Base-by-base conservation (phyloP, 1,140 invertebrate genomes). In the Aphelenchoides fujianensis region DNA sequence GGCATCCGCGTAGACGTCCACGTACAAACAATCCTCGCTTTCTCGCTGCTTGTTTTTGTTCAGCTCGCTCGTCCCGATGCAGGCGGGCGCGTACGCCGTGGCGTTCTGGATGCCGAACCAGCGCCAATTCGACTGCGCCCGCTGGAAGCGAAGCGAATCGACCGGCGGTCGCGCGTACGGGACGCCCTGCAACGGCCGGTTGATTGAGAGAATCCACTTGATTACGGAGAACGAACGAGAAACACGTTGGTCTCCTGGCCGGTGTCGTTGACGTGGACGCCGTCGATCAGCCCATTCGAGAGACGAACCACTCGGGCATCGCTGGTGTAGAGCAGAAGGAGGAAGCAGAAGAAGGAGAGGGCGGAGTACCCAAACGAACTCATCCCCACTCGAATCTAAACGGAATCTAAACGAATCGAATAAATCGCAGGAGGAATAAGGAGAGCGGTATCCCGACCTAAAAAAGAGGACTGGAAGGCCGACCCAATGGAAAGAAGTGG, bases 61-160 rank as follows among this genome's bases (percentile, higher is more conserved):
- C n/a, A n/a, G n/a, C n/a, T 59, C 19, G 55, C 12, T 59, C 55
- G 28, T 5, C 5, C 55, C 55, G 5, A 59, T 16, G 34, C 55
- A 59, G 7, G 55, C 5, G 34, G 5, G 5, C 34, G 27, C 55
- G 19, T 59, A 59, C 19, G 28, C 23, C 27, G 5, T 23, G 12
- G 55, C 55, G 19, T 59, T 59, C 55, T 5, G 19, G 19, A 19
- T 59, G 55, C 55, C 55, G 55, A 19, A 7, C 55, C 55, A 59
- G 34, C 5, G 5, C n/a, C n/a, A n/a, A n/a, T n/a, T n/a, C 5
- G 5, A 5, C 5, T 16, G 5, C 34, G 55, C 5, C 34, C 34
- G 55, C 34, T 23, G 55, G 34, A 59, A 59, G 23, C 55, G 55
- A 16, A 59, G 19, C 7, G 5, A 32, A 59, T 32, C 55, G 34